Conservation (phyloP, 2,797 vertebrate genomes). For the Scleropages formosus region DNA sequence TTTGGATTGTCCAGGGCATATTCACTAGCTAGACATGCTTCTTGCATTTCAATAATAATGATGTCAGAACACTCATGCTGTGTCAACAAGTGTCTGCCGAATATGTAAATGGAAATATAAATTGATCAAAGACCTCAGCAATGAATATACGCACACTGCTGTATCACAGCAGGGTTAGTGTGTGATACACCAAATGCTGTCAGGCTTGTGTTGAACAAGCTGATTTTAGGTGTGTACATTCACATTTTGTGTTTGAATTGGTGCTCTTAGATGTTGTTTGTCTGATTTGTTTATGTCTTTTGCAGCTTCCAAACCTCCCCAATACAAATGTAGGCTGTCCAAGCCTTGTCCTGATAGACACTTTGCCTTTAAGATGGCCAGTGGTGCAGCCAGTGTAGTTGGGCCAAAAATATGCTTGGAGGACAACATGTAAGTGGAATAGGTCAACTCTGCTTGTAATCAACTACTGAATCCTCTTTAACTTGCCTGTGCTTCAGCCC, state of each 20-base stretch:
- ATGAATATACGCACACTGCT: too few species aligned
- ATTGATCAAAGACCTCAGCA: too few species aligned
- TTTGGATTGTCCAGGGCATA: too few species aligned
- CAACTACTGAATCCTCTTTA: not conserved
- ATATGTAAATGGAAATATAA: too few species aligned
- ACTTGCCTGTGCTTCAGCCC: not conserved
- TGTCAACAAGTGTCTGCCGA: too few species aligned
- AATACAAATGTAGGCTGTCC: conserved; percentile 59
- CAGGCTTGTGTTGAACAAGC: not conserved
- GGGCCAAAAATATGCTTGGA: conserved; percentile 82
- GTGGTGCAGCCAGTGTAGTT: conserved; percentile 81
- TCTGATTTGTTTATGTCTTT: not conserved
- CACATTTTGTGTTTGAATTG: too few species aligned
- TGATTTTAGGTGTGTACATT: not conserved
- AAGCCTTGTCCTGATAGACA: conserved; percentile 72
- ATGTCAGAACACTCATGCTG: too few species aligned
- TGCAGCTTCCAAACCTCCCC: conserved; percentile 11
- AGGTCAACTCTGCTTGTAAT: not conserved
- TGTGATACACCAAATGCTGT: too few species aligned
- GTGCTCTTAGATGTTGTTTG: too few species aligned
- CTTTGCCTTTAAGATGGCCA: conserved; percentile 81
- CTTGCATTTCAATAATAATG: too few species aligned
- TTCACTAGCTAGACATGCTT: too few species aligned
- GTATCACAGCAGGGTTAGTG: too few species aligned
- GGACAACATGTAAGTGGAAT: conserved; percentile 73